A percentile compares a stretch with the other conserved stretches of the same genome.
These are phyloP conservation scores for Pomacea maculata DNA, from an alignment of 1,140 invertebrate species.

Conservation along the genomic window DNA sequence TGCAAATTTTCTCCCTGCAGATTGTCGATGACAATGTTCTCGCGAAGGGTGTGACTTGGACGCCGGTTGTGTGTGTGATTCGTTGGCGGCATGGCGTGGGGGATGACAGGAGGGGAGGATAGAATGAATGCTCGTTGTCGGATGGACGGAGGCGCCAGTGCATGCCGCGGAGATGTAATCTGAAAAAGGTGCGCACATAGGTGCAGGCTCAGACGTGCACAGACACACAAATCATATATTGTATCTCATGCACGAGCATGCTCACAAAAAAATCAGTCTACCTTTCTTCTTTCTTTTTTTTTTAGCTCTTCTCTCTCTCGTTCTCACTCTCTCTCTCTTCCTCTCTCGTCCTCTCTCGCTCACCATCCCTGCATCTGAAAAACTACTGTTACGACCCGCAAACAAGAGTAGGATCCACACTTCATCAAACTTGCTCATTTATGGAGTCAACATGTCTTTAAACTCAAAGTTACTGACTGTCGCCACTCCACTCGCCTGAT, in stretches of 20 bases:
- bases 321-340: no score
- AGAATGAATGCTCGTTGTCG: not conserved
- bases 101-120: no score
- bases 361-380: not conserved
- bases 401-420: not conserved
- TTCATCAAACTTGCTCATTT: no score
- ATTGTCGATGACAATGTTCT: not conserved
- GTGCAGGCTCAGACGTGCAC: no score
- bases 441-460: no score
- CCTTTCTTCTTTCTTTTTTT: no score
- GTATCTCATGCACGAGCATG: not conserved
- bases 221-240: not conserved
- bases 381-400: not conserved
- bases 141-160: not conserved
- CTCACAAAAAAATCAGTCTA: not conserved
- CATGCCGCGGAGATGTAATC: not conserved
- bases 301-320: no score
- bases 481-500: no score
- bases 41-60: not conserved
- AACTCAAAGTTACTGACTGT: no score
- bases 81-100: no score
- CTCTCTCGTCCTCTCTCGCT: no score
- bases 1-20: not conserved
- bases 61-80: not conserved
- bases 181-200: not conserved